Evolutionary conservation across 1,140 invertebrate species (phyloP), one percentile per base, ranked within the genome.

Genomic region (Caerostris extrusa): DNA sequence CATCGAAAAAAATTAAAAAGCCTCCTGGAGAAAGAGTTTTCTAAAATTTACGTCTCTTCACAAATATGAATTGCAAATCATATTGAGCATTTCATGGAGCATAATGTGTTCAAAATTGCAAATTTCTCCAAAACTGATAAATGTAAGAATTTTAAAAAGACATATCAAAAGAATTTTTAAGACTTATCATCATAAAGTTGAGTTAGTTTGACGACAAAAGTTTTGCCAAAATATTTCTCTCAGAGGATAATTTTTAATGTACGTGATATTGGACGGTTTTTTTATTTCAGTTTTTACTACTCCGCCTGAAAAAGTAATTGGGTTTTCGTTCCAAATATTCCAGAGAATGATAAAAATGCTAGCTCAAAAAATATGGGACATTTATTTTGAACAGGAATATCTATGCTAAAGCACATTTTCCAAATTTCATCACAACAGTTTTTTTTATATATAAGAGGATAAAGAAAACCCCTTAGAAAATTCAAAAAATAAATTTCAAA

Each of bases 321-420:
- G 67, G 19, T 69, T 69, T 69, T 69, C 67, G 17, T 69, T 7
- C 67, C 67, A 69, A 69, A 69, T 69, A 69, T 69, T 69, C 67
- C 17, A 69, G 19, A 19, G 67, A 19, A 69, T 69, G 67, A 69
- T 69, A 69, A 69, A 69, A 69, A 69, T 34, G 67, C 17, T 69
- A 7, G 67, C 4, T 6, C 17, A n/a, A 69, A 69, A 69, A 69
- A 69, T 34, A 34, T 34, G 34, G 34, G 34, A 34, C 34, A 34
- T 34, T 34, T 34, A 34, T 34, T 34, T 34, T 34, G 34, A 34
- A 34, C 34, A 34, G 2, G 34, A 34, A 34, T 34, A 34, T 34
- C 34, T 34, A 34, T 34, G 34, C 34, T 34, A 34, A 34, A 34
- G 34, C 34, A 34, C 34, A 34, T 34, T 34, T 34, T 2, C 34